Base-by-base conservation (phyloP, 2,113 vertebrate species). In the Pachycephala philippinensis region DNA sequence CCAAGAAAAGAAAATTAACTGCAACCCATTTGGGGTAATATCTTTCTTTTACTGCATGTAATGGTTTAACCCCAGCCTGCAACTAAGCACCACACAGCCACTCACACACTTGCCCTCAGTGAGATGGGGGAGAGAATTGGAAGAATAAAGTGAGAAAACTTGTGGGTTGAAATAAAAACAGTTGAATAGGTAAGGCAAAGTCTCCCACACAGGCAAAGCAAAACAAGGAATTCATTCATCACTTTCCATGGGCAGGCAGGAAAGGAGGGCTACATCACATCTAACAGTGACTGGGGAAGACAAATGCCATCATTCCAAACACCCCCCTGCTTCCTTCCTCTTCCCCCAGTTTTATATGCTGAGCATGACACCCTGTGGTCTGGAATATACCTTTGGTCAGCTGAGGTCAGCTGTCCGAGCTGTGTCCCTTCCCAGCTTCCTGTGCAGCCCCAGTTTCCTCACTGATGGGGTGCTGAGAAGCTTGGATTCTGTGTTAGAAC, bases 251-350 rank as follows among this genome's bases (percentile, higher is more conserved):
- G 47, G 47, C 40, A 80, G 68, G 47, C 13, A 54, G 60, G 40
- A 61, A 54, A 68, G 60, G 22, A 54, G 47, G 22, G 19, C 35
- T 30, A 6, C 47, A 74, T 28, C n/a, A 47, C 19, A 7, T 37
- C 22, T 33, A 21, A 26, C 26, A 59, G 31, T 9, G 31, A 15
- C 40, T 61, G 27, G 21, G 9, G 47, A 42, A 54, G 40, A 37
- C 40, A 49, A 60, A 42, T 2, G 11, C 15, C 68, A 54, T 9
- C n/a, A 28, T 19, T 17, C 35, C 16, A 15, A 47, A 60, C 1
- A 3, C 35, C 12, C 9, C 10, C 7, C 8, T 3, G 0, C 11
- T 22, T 40, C 17, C 35, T 40, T 12, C n/a, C 39, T 27, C 60
- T 54, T 54, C 22, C 26, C 19, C 40, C 40, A 49, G 45, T 31